Base-by-base conservation (phyloP, 2,113 vertebrate species). In the Sialia sialis region DNA sequence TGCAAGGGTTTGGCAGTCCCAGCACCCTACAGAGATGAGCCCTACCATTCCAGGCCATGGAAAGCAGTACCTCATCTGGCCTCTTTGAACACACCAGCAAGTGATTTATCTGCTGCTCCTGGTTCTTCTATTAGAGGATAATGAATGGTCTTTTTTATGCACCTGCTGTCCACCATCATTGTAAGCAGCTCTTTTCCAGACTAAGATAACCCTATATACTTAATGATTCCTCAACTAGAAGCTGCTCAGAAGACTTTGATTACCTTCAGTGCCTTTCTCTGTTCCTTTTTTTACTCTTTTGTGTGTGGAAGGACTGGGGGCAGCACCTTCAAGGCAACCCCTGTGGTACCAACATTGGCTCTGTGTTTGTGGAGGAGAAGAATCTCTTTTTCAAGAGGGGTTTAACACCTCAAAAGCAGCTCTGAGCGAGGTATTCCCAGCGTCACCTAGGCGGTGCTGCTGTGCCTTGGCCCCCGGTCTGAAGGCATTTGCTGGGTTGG, bases 261-360 rank as follows among this genome's bases (percentile, higher is more conserved):
- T 21, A 8, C 2, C 39, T 51, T 48, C 0, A 0, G 3, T 36
- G 34, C 34, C 49, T 29, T 93, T 16, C 74, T 70, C n/a, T 36
- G 7, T 41, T 7, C 16, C 3, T 52, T 39, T 59, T 59, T 51
- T n/a, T 34, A 0, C 36, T 63, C 43, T 41, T 55, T 29, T 19
- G 3, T 27, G 16, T 1, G 15, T 9, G 16, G 34, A 55, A 25
- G 23, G 36, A 8, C 30, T 6, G 16, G 25, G 34, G 41, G 39
- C 38, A 54, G 44, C 63, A 26, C 5, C 16, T 13, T 36, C 59
- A 27, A 64, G 55, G 8, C 68, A 77, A 6, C 7, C 2, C 39
- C 0, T 1, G 14, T 1, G 0, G 10, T 29, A 16, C 21, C 20
- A 22, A 4, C 4, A 5, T 2, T 0, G 1, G 3, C 34, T 27